Base-by-base conservation (phyloP, 2,113 vertebrate genomes). In the Chaetops frenatus region DNA sequence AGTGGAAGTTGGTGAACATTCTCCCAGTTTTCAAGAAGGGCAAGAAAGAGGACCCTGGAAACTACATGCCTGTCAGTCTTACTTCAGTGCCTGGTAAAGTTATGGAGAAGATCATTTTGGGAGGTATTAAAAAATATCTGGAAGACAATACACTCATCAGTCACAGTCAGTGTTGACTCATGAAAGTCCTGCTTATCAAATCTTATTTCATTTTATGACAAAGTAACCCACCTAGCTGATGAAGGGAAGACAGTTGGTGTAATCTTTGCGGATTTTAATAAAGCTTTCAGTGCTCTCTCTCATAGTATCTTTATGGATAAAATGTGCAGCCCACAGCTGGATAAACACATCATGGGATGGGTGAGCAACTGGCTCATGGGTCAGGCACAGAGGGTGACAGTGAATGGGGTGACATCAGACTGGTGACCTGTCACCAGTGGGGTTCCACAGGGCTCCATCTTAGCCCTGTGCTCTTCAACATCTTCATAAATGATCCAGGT, bases 361-460 rank as follows among this genome's bases (percentile, higher is more conserved):
- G 5, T 7, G 12, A 31, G 15, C 11, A 35, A 7, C 25, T 22
- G 31, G n/a, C 35, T 79, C 31, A 56, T 0, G 5, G 7, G 5
- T 64, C 7, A 6, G 42, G 10, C 19, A 42, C 1, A 6, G 64
- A 36, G 25, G 4, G 4, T 71, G 2, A 27, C 0, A 22, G 57
- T 53, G 13, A 78, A 33, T 33, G 54, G 7, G 4, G 15, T 45
- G 15, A 10, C 13, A 15, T 56, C 17, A 48, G 8, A 31, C 17
- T 56, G 25, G 14, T 22, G 35, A 42, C 25, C 35, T n/a, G 29
- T 31, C 29, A 56, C 12, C 3, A 10, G 31, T 8, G 31, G 21
- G 9, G 21, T 12, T 42, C 29, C 15, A 18, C 21, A 42, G 29
- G 11, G 29, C 3, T 80, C 48, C 10, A 9, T 65, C 18, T 22